phyloP scores from a whole-genome alignment of 2,888 invertebrate species.

The Gonocerus acuteangulatus region DNA sequence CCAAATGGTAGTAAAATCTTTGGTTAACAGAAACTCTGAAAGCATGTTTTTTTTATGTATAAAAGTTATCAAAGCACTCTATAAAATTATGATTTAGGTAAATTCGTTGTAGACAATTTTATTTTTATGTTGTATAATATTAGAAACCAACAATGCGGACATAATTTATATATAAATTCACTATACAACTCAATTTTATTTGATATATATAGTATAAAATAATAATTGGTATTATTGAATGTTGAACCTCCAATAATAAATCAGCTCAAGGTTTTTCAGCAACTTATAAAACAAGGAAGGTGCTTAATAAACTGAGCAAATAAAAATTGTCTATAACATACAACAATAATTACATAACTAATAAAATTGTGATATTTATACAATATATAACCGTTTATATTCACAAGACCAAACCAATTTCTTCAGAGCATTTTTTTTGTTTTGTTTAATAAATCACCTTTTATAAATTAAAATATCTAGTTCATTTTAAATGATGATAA shows the following conservation, averaged over 20 bases:
- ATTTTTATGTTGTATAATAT: slow-evolving; percentile 13
- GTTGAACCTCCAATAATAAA: slow-evolving; percentile 9
- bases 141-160: slow-evolving; percentile 20
- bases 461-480: too few relatives aligned
- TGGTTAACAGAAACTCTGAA: too few relatives aligned
- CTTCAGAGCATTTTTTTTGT: too few relatives aligned
- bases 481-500: too few relatives aligned
- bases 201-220: slow-evolving; percentile 19
- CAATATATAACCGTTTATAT: background rate
- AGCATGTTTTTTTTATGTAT: too few relatives aligned
- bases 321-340: background rate
- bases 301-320: slow-evolving; percentile 23
- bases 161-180: slow-evolving; percentile 25
- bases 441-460: too few relatives aligned
- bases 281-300: slow-evolving; percentile 3
- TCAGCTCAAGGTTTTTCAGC: slow-evolving; percentile 13
- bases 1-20: too few relatives aligned
- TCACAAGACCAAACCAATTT: background rate
- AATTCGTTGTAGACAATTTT: background rate
- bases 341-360: background rate
- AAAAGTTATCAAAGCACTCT: too few relatives aligned
- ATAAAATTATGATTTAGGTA: too few relatives aligned
- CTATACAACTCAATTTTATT: slow-evolving; percentile 13
- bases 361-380: background rate
- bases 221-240: slow-evolving; percentile 15